Base-by-base conservation (phyloP, 2,797 vertebrate genomes). In the Hydrolagus colliei region DNA sequence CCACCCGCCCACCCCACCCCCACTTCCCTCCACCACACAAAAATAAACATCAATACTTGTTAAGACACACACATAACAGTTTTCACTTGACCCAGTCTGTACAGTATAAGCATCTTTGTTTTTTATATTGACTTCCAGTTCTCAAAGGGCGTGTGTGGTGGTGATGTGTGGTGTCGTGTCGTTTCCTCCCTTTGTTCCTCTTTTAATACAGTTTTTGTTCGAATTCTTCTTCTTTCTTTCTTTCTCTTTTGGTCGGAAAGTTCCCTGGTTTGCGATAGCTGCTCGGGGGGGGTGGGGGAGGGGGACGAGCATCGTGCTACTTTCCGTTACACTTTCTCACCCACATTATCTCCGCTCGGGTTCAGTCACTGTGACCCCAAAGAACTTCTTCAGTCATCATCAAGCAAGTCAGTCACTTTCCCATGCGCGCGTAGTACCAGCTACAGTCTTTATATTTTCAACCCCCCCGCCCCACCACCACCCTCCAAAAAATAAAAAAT, bases 371-470 rank as follows among this genome's bases (percentile, higher is more conserved):
- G 41, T 1, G 41, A 52, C 41, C 6, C 27, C 3, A 6, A 3
- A 52, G 41, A 52, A 52, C 41, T 9, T 61, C 35, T 12, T 52
- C 61, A 63, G 77, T 59, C 77, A 52, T 52, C 41, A 6, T 52
- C 41, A 52, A 52, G 41, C 41, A 52, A 52, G 41, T 52, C 41
- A 52, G 41, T 52, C 41, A 52, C 41, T 13, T 9, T 65, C n/a
- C 14, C 63, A 4, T 16, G 79, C 63, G 91, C 27, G 0, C 88
- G 90, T 92, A 93, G 94, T 92, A 91, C 94, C 94, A 90, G 94
- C 93, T 93, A 92, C 92, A 87, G 88, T 74, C 41, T 52, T 52
- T 52, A 52, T 52, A 52, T 52, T 52, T 52, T 52, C 41, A 52
- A 52, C 0, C 41, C 41, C 87, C 73, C 9, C 86, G 1, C 63